Evolutionary conservation across 2,113 vertebrate genomes (phyloP).

Genomic region (Menidia beryllina): DNA sequence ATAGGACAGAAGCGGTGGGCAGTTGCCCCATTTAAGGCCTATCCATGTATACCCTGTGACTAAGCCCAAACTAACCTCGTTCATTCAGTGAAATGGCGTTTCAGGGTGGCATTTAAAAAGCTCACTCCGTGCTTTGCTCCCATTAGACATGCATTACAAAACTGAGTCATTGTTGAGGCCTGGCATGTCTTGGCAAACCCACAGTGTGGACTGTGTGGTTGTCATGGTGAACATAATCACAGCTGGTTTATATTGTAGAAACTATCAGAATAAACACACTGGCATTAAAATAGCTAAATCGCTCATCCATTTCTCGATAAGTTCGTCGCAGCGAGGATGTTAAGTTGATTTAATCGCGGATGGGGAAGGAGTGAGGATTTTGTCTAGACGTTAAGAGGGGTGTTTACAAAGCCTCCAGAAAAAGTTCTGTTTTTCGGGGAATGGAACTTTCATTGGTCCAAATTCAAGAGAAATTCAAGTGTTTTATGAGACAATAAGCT

Average conservation of each 20-base stretch:
- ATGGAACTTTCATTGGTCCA: neutral
- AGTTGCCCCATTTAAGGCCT: slow-evolving; percentile 41
- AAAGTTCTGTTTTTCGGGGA: slow-evolving; percentile 2
- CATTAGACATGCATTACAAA: slow-evolving; percentile 37
- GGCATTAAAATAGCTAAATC: slow-evolving; percentile 27
- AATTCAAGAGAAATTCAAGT: neutral
- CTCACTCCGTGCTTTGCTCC: slow-evolving; percentile 38
- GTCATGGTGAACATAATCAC: slow-evolving; percentile 62
- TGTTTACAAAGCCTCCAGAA: neutral
- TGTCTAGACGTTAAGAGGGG: neutral
- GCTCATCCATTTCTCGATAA: slow-evolving; percentile 18
- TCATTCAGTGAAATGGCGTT: slow-evolving; percentile 26
- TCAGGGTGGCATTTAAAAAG: slow-evolving; percentile 57
- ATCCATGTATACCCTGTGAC: slow-evolving; percentile 32
- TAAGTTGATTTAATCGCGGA: slow-evolving; percentile 10
- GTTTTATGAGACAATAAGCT: neutral
- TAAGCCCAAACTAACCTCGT: slow-evolving; percentile 35
- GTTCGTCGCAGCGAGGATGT: slow-evolving; percentile 3
- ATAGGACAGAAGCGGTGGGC: slow-evolving; percentile 32
- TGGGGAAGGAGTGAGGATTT: neutral
- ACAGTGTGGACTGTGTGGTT: slow-evolving; percentile 46
- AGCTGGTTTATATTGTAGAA: slow-evolving; percentile 31
- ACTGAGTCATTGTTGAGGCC: slow-evolving; percentile 44
- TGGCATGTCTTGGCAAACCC: slow-evolving; percentile 53
- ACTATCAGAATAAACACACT: slow-evolving; percentile 18